A percentile compares a stretch with the other conserved stretches of the same genome.
phyloP scores from a whole-genome alignment of 1,140 invertebrate species.

The Drosophila setifemur region DNA sequence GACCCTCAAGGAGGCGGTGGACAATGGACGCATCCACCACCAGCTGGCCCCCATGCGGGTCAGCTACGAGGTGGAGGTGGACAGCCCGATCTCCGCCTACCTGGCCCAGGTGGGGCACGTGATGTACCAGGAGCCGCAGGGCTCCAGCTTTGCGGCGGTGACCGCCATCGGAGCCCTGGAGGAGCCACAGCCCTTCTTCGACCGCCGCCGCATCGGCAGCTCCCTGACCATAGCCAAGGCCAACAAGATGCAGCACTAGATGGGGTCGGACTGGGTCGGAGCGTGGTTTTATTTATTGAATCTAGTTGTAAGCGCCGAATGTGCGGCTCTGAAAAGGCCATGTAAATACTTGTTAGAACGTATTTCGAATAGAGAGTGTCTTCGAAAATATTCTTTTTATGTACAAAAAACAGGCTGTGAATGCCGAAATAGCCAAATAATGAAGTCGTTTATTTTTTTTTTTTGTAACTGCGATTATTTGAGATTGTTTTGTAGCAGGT shows the following conservation, averaged over 20 bases:
- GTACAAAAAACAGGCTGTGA: slow-evolving; percentile 27
- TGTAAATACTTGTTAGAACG: slow-evolving; percentile 11
- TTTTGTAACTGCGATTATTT: no score
- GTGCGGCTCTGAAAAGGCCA: neutral
- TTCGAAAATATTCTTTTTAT: slow-evolving; percentile 28
- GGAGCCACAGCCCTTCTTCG: slow-evolving; percentile 77
- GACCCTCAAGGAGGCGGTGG: slow-evolving; percentile 90
- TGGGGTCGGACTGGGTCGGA: no score
- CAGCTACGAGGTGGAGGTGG: slow-evolving; percentile 64
- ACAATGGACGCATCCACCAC: slow-evolving; percentile 94
- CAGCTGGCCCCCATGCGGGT: slow-evolving; percentile 94
- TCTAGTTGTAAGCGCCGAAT: slow-evolving; percentile 10
- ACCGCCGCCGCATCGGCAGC: slow-evolving; percentile 83
- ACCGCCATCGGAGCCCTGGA: slow-evolving; percentile 81
- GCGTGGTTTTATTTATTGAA: slow-evolving; percentile 61
- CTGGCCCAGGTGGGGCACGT: slow-evolving; percentile 81
- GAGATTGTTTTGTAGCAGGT: no score
- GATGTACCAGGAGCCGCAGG: slow-evolving; percentile 77
- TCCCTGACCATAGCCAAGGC: slow-evolving; percentile 76
- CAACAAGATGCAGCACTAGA: slow-evolving; percentile 75
- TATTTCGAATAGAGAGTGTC: slow-evolving; percentile 34
- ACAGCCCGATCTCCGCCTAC: slow-evolving; percentile 58
- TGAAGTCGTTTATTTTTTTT: no score
- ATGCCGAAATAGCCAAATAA: slow-evolving; percentile 14
- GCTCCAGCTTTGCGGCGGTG: slow-evolving; percentile 83